Evolutionary conservation across 2,797 vertebrate species (phyloP).

Genomic region (Falco columbarius): DNA sequence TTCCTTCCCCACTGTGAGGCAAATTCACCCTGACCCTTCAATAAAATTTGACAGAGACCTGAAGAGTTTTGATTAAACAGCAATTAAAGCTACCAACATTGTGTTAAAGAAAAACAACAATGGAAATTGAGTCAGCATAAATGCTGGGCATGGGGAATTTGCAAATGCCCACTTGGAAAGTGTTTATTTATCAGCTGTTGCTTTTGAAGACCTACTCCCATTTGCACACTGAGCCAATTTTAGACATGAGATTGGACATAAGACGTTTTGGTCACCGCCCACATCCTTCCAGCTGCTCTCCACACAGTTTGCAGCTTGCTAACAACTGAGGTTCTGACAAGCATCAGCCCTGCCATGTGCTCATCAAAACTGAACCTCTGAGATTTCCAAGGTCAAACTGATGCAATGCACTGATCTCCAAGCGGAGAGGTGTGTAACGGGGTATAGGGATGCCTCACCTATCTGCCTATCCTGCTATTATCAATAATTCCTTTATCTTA

Average conservation of each 20-base stretch:
- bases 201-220: neutral
- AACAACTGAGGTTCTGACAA: neutral
- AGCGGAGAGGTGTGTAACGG: accelerated
- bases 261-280: neutral
- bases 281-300: neutral
- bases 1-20: neutral
- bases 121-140: neutral
- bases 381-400: neutral
- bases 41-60: neutral
- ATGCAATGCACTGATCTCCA: neutral
- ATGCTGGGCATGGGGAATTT: neutral
- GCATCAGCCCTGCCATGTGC: neutral
- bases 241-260: neutral
- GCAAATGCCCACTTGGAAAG: neutral
- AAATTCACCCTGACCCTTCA: neutral
- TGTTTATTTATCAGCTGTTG: neutral
- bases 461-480: neutral
- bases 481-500: neutral
- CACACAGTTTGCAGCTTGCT: neutral
- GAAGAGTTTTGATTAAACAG: neutral
- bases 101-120: neutral
- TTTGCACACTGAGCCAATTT: neutral
- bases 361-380: neutral
- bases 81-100: neutral
- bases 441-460: neutral